Evolutionary conservation across 1,140 invertebrate species (phyloP), one percentile per base, ranked within the genome.

Genomic region (Ptiloglossa arizonensis): DNA sequence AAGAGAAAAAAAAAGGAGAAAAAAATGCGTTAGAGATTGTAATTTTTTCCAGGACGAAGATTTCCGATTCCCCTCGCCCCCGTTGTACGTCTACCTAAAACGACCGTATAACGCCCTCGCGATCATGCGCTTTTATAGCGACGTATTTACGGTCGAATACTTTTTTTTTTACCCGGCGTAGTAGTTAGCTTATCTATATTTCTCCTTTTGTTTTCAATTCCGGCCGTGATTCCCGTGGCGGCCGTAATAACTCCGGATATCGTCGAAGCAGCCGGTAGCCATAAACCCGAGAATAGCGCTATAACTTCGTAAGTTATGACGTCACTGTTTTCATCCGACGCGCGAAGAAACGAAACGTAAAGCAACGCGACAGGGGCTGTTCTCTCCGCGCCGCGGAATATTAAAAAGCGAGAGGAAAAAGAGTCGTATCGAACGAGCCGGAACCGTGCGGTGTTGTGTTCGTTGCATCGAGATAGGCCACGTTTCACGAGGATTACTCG

Each of bases 261-360:
- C 63, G 62, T 9, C 56, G 66, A 24, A 35, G 41, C 75, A 79
- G 75, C 24, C 75, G 81, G 76, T 69, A 48, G 74, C 44, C 74
- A 73, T 78, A 79, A 83, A 83, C 68, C n/a, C 38, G 52, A 79
- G 50, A 83, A 83, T 79, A 74, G 71, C 64, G 35, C 38, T n/a
- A 50, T 81, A 74, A 81, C 80, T 67, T 5, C 11, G 44, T 60
- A 70, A 82, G 70, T 83, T 82, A 82, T 74, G 32, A 68, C 80
- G 59, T 57, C 75, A 54, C 52, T 64, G 80, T 82, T 66, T 71
- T 35, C 50, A 35, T 41, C 11, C 38, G 29, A 29, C 48, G 8
- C 24, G 46, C n/a, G 48, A 62, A 56, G 24, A 44, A 52, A 24
- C 29, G 38, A 32, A n/a, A 24, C 22, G 27, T 29, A 54, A 74